Evolutionary conservation across 2,888 invertebrate species (phyloP).

Genomic region (Parnassius apollo): DNA sequence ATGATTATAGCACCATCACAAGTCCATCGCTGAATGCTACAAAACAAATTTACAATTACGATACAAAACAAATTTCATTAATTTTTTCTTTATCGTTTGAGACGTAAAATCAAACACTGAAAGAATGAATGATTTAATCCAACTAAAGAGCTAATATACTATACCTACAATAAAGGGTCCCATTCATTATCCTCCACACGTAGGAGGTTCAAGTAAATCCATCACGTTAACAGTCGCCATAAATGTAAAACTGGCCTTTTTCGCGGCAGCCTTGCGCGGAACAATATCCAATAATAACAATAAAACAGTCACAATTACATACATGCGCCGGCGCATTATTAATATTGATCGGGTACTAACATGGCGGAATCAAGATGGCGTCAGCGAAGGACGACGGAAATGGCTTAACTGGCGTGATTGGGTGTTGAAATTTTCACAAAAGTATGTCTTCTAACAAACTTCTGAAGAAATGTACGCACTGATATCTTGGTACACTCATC

Average conservation of each 20-base stretch:
- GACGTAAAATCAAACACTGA: neutral
- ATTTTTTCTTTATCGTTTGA: no score
- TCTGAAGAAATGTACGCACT: no score
- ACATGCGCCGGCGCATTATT: conserved; percentile 49
- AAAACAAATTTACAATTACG: neutral
- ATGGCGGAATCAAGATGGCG: conserved; percentile 42
- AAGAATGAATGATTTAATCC: neutral
- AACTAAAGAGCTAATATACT: conserved; percentile 4
- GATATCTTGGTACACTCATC: no score
- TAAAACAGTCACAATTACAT: conserved; percentile 54
- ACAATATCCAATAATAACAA: conserved; percentile 78
- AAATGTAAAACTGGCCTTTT: conserved; percentile 62
- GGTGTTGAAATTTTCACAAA: conserved; percentile 36
- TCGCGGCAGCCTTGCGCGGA: conserved; percentile 60
- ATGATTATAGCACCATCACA: neutral
- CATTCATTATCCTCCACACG: conserved; percentile 37
- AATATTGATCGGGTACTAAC: conserved; percentile 45
- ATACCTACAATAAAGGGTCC: conserved; percentile 24
- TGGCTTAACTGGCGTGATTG: conserved; percentile 36
- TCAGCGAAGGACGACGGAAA: conserved; percentile 43
- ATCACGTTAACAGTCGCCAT: conserved; percentile 39
- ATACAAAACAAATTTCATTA: neutral
- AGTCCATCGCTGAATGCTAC: no score
- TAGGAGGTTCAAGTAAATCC: conserved; percentile 38
- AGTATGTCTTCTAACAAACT: neutral